A percentile compares a stretch with the other conserved stretches of the same genome.
phyloP scores from a whole-genome alignment of 1,140 invertebrate species.

The Theocolax elegans region DNA sequence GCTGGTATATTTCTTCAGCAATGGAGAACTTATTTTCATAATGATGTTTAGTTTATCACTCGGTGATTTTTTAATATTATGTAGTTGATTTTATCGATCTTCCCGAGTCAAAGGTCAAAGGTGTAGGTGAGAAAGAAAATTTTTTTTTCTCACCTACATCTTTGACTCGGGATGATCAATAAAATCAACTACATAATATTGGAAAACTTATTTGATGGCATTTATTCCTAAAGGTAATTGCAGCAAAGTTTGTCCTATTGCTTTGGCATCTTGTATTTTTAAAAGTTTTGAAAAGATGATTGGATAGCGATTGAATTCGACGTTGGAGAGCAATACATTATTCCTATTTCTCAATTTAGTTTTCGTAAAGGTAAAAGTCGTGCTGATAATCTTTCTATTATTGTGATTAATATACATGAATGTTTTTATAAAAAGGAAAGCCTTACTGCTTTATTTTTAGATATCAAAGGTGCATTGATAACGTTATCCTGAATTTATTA shows the following conservation, averaged over 20 bases:
- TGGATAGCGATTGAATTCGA: too few relatives aligned
- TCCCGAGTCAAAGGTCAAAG: too few relatives aligned
- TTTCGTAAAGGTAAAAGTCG: slow-evolving; percentile 32
- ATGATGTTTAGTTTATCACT: too few relatives aligned
- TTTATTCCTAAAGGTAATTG: slow-evolving; percentile 46
- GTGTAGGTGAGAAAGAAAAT: too few relatives aligned
- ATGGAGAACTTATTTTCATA: too few relatives aligned
- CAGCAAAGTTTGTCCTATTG: slow-evolving; percentile 47
- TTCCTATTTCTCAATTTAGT: slow-evolving; percentile 31
- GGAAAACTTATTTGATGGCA: slow-evolving; percentile 38
- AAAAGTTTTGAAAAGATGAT: too few relatives aligned
- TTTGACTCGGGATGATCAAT: too few relatives aligned
- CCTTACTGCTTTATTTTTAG: slow-evolving; percentile 15
- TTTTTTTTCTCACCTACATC: too few relatives aligned
- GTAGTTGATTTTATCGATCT: too few relatives aligned
- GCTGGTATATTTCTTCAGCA: slow-evolving; percentile 36
- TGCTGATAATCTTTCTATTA: slow-evolving; percentile 30
- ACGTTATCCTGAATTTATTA: slow-evolving; percentile 22
- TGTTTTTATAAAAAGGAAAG: slow-evolving; percentile 22
- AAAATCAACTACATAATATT: too few relatives aligned
- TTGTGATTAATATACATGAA: slow-evolving; percentile 8
- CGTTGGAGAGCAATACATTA: slow-evolving; percentile 30
- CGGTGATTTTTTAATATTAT: too few relatives aligned
- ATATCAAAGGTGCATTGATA: slow-evolving; percentile 37
- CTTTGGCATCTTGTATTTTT: too few relatives aligned